Evolutionary conservation across 2,888 invertebrate genomes (phyloP).

Genomic region (Antheraea assamensis): DNA sequence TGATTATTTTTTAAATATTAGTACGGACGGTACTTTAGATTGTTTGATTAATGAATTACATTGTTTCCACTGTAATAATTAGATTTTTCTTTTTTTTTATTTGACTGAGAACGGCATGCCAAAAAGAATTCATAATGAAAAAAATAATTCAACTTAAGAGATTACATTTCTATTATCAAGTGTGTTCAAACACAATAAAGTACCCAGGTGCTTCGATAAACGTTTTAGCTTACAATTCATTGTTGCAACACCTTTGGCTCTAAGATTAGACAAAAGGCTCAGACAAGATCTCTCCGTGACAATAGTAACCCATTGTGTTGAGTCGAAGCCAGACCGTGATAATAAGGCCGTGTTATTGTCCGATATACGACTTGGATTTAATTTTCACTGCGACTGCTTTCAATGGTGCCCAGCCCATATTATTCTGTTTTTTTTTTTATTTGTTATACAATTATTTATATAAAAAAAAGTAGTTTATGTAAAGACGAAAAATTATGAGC

Average conservation of each 20-base stretch:
- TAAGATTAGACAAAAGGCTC: not conserved
- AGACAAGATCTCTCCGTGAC: conserved; percentile 18
- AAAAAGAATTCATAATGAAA: no score
- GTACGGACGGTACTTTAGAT: no score
- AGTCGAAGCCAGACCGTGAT: conserved; percentile 18
- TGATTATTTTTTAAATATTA: no score
- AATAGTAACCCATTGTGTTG: conserved; percentile 20
- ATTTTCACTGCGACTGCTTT: conserved; percentile 3
- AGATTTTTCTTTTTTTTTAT: no score
- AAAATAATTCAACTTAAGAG: not conserved
- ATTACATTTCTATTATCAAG: not conserved
- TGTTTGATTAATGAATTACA: no score
- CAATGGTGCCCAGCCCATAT: not conserved
- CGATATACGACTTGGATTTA: conserved; percentile 10
- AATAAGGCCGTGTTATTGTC: conserved; percentile 18
- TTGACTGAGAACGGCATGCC: no score
- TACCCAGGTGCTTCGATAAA: not conserved
- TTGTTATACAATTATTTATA: no score
- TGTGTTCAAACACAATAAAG: not conserved
- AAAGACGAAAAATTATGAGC: no score
- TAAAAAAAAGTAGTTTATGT: no score
- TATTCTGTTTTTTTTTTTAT: not conserved
- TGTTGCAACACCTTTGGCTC: not conserved
- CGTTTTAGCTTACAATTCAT: not conserved
- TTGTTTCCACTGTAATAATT: no score